Conservation (phyloP, 2,113 vertebrate species). For the Murina feae region DNA sequence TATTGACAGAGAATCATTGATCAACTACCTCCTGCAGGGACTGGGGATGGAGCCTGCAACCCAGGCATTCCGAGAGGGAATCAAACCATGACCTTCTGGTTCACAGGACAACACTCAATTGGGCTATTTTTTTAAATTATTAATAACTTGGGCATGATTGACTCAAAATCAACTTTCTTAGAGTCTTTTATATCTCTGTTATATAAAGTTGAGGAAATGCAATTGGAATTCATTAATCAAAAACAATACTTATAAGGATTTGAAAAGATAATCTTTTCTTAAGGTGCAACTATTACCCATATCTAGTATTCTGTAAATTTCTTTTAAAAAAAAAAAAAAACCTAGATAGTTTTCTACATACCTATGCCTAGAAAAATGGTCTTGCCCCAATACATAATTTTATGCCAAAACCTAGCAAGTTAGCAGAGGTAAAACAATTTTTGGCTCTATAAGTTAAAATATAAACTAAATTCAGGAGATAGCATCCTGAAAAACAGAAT, state of each 20-base stretch:
- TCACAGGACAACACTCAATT: no score
- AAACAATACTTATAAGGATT: neutral
- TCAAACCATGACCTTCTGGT: no score
- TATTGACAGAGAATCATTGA: no score
- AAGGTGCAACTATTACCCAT: neutral
- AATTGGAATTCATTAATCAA: neutral
- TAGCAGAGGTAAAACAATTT: neutral
- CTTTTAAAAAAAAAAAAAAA: neutral
- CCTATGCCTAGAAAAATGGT: neutral
- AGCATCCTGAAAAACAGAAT: neutral
- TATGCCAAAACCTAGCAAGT: neutral
- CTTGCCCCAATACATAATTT: neutral
- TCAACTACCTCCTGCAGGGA: no score
- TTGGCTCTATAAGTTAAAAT: conserved; percentile 7
- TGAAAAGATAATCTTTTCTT: neutral
- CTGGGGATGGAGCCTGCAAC: no score
- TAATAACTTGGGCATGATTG: neutral
- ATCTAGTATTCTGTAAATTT: neutral
- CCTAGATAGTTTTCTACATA: neutral
- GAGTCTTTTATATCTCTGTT: neutral
- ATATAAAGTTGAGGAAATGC: neutral
- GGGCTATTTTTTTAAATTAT: neutral
- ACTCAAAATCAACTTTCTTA: conserved; percentile 1
- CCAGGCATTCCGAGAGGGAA: no score
- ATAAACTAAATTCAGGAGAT: neutral